Evolutionary conservation across 1,140 invertebrate genomes (phyloP), one percentile per base, ranked within the genome.

Genomic region (Sycophaga agraensis): DNA sequence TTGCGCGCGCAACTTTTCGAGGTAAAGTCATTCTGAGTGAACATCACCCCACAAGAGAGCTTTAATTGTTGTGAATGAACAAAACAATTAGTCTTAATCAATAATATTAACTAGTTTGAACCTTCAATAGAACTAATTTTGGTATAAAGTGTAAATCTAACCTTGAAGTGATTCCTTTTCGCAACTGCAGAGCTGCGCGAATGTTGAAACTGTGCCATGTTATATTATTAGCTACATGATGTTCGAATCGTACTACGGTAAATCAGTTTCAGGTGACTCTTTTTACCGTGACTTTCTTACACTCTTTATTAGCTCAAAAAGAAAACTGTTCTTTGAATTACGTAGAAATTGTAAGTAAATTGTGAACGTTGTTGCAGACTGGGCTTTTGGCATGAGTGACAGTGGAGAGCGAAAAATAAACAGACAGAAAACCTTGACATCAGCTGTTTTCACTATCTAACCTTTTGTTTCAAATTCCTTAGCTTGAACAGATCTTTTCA

Each of bases 131-230:
- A n/a, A n/a, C n/a, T 3, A 26, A 26, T 19, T 9, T 11, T 14
- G 11, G 24, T 46, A 53, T 53, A 50, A 37, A 53, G 9, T 31
- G 14, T 35, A 21, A 28, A 28, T 19, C 4, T 16, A 37, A 39
- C 59, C 59, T 61, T 55, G 50, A 55, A 37, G 50, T 54, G 50
- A 54, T 55, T 61, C 50, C 31, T 61, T 61, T 61, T 61, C 50
- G 59, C 34, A 54, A 61, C 42, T 11, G 11, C 28, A 28, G 9
- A 53, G 28, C 45, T 21, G 49, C 42, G 53, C 17, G 24, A 46
- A 19, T 35, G 48, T 63, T 63, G 61, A 63, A 63, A 51, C 53
- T 57, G 61, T 63, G 61, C 61, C 61, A 63, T 45, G 48, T 63
- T 28, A 24, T 63, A 63, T 63, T 63, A 63, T 58, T 63, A 63